Conservation (phyloP, 1,140 invertebrate species). For the Bathynomus jamesi region DNA sequence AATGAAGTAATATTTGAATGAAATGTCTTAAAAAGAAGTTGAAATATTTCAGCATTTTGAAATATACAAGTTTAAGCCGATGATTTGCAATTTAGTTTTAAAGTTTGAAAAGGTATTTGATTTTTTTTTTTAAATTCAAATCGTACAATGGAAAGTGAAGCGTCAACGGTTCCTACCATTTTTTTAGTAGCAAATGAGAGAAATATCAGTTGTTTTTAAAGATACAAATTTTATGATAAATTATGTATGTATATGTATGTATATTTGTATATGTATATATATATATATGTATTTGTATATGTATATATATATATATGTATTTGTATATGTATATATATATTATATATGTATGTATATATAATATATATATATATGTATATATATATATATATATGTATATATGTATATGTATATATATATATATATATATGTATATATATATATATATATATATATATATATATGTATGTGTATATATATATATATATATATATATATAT, state of each 20-base stretch:
- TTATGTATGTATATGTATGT: not conserved
- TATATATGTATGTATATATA: slow-evolving; percentile 11
- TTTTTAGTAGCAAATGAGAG: too few species aligned
- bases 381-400: slow-evolving; percentile 4
- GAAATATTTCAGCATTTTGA: too few species aligned
- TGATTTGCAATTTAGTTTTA: not conserved
- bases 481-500: not conserved
- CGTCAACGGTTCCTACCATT: too few species aligned
- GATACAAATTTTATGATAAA: not conserved
- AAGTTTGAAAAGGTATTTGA: not conserved
- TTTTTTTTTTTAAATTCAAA: not conserved
- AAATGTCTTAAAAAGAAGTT: too few species aligned
- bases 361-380: slow-evolving; percentile 12
- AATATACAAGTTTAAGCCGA: not conserved
- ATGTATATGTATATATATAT: not conserved
- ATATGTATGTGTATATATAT: not conserved
- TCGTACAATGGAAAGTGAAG: too few species aligned
- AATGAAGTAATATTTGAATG: too few species aligned
- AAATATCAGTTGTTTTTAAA: not conserved
- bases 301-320: not conserved
- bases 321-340: slow-evolving; percentile 10
- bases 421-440: slow-evolving; percentile 1
- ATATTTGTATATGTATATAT: slow-evolving; percentile 3
- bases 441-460: slow-evolving; percentile 5
- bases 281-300: slow-evolving; percentile 3